Evolutionary conservation across 2,113 vertebrate genomes (phyloP).

Genomic region (Onychostruthus taczanowskii): DNA sequence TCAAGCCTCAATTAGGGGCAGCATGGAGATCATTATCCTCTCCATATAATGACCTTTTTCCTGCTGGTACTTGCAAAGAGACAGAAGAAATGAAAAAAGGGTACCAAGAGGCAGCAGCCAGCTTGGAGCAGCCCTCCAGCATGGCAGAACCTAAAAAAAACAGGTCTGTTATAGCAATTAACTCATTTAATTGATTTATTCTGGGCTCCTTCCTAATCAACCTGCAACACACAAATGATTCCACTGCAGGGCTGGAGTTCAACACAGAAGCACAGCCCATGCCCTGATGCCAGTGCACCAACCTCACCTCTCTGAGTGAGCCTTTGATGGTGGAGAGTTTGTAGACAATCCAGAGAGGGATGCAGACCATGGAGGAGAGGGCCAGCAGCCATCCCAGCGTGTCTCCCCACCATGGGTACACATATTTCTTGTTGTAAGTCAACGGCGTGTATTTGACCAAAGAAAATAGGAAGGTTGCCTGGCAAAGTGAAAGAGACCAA

Average conservation of each 20-base stretch:
- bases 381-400: constrained; percentile 91
- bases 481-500: background rate
- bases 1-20: background rate
- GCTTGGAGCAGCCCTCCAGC: background rate
- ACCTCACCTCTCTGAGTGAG: constrained; percentile 84
- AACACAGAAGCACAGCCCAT: background rate
- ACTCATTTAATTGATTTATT: background rate
- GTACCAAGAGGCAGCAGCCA: background rate
- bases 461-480: constrained; percentile 95
- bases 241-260: background rate
- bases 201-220: background rate
- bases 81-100: background rate
- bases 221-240: background rate
- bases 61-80: background rate
- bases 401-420: constrained; percentile 94
- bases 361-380: constrained; percentile 92
- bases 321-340: constrained; percentile 85
- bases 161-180: background rate
- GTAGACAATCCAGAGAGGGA: constrained; percentile 82
- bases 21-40: background rate
- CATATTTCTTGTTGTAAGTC: constrained; percentile 95
- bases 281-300: background rate
- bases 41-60: background rate
- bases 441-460: constrained; percentile 92
- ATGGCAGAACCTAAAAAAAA: background rate